phyloP scores from a whole-genome alignment of 1,140 invertebrate species.

The Lanistes nyassanus region DNA sequence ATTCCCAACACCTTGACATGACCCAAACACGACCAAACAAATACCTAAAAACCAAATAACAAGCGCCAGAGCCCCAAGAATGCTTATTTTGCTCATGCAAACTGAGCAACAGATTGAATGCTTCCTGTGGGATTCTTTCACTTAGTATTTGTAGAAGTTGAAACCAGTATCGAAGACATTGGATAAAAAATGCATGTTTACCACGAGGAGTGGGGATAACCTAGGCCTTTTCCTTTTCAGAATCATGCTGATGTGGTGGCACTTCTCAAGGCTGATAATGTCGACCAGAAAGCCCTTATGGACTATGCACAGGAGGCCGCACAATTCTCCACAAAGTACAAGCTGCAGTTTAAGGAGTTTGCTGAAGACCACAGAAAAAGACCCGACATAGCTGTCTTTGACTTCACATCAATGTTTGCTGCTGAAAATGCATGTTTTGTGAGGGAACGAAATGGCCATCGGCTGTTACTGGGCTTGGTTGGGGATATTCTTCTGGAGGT shows the following conservation, averaged over 20 bases:
- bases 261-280: constrained; percentile 87
- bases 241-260: constrained; percentile 90
- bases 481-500: constrained; percentile 95
- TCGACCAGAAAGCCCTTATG: constrained; percentile 81
- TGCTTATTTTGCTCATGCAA: too few relatives aligned
- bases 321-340: constrained; percentile 92
- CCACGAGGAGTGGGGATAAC: too few relatives aligned
- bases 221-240: constrained; percentile 71
- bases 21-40: too few relatives aligned
- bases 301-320: constrained; percentile 96
- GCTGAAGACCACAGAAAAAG: constrained; percentile 98
- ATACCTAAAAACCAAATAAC: neutral
- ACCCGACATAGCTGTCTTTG: constrained; percentile 99
- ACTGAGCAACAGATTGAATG: too few relatives aligned
- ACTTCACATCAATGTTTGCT: constrained; percentile 99
- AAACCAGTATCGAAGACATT: too few relatives aligned
- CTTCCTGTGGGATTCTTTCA: too few relatives aligned
- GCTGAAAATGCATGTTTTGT: constrained; percentile 91
- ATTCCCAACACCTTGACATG: too few relatives aligned
- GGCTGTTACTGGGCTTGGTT: constrained; percentile 87
- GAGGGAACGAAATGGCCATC: constrained; percentile 80
- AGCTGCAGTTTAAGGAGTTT: constrained; percentile 90
- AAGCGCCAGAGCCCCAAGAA: neutral
- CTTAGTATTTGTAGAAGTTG: too few relatives aligned
- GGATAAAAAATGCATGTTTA: too few relatives aligned